Percentiles rank a stretch among this genome's conserved stretches.
Evolutionary conservation across 2,888 invertebrate genomes (phyloP).

Genomic region (Coelogynopora nodosa): DNA sequence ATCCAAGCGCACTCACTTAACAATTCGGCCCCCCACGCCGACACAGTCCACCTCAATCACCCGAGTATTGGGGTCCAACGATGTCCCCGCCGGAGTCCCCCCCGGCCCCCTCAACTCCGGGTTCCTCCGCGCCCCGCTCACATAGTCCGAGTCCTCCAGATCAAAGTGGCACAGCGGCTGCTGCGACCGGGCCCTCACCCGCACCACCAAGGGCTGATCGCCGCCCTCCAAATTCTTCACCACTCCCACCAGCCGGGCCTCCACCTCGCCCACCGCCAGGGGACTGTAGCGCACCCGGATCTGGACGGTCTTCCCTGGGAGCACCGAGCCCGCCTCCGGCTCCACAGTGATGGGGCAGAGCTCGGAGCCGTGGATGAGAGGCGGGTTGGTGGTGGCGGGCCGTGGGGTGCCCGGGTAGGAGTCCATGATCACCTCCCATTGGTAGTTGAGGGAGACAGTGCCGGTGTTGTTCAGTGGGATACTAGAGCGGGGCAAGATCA

Average conservation of each 20-base stretch:
- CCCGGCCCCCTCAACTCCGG: conserved; percentile 58
- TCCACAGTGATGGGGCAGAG: conserved; percentile 59
- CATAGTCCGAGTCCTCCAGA: conserved; percentile 69
- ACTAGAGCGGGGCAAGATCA: conserved; percentile 51
- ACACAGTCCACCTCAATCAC: conserved; percentile 70
- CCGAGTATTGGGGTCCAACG: conserved; percentile 64
- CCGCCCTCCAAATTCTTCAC: conserved; percentile 56
- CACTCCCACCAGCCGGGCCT: conserved; percentile 53
- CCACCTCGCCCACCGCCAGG: conserved; percentile 58
- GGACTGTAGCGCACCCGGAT: conserved; percentile 54
- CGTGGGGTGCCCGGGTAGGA: conserved; percentile 35
- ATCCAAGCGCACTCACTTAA: conserved; percentile 54
- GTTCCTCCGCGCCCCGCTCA: conserved; percentile 60
- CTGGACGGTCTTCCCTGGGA: conserved; percentile 54
- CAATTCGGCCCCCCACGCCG: conserved; percentile 65
- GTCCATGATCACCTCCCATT: conserved; percentile 60
- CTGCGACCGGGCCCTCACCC: conserved; percentile 66
- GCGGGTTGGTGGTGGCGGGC: conserved; percentile 46
- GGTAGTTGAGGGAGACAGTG: conserved; percentile 56
- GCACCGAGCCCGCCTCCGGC: conserved; percentile 57
- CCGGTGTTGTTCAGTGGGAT: conserved; percentile 57
- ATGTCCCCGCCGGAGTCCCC: conserved; percentile 57
- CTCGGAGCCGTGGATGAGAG: conserved; percentile 50
- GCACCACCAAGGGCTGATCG: conserved; percentile 55
- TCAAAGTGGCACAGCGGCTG: conserved; percentile 72